These are phyloP conservation scores for Orthosia incerta DNA, from an alignment of 2,888 invertebrate species.

Conservation along the genomic window DNA sequence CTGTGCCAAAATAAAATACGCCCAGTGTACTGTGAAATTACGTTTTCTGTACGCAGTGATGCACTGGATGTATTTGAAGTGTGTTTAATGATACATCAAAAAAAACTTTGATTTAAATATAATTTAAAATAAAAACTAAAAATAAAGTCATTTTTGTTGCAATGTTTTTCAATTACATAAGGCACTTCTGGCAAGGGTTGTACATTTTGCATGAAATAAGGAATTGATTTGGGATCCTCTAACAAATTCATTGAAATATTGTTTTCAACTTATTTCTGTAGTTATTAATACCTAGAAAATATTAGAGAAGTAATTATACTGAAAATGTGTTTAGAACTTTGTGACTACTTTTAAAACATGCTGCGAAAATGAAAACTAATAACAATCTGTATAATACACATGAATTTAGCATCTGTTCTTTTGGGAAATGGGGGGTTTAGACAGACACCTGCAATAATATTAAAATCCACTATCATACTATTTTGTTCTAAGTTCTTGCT, in stretches of 20 bases:
- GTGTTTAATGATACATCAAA: constrained; percentile 3
- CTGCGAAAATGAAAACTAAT: constrained; percentile 29
- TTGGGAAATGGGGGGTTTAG: constrained; percentile 20
- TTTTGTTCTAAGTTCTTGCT: constrained; percentile 3
- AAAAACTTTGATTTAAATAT: not conserved
- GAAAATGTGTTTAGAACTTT: constrained; percentile 33
- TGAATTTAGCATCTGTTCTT: constrained; percentile 49
- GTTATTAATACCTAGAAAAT: constrained; percentile 13
- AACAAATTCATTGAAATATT: constrained; percentile 20
- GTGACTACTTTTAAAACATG: constrained; percentile 46
- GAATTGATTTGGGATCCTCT: not conserved
- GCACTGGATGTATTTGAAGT: not conserved
- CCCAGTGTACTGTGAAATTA: not conserved
- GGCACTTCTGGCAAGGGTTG: constrained; percentile 5
- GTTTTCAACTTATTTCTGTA: constrained; percentile 25
- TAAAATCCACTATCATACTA: not conserved
- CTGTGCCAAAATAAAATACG: constrained; percentile 3
- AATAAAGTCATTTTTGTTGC: not conserved
- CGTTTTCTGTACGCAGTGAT: not conserved
- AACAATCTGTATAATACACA: constrained; percentile 59
- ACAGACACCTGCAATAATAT: not conserved
- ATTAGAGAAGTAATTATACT: not conserved
- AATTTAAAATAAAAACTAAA: not conserved
- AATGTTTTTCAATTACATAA: not conserved
- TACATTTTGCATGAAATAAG: constrained; percentile 32